Percentiles rank a stretch among this genome's conserved stretches.
Conservation (phyloP, 2,113 vertebrate species). For the Amphilophus citrinellus region DNA sequence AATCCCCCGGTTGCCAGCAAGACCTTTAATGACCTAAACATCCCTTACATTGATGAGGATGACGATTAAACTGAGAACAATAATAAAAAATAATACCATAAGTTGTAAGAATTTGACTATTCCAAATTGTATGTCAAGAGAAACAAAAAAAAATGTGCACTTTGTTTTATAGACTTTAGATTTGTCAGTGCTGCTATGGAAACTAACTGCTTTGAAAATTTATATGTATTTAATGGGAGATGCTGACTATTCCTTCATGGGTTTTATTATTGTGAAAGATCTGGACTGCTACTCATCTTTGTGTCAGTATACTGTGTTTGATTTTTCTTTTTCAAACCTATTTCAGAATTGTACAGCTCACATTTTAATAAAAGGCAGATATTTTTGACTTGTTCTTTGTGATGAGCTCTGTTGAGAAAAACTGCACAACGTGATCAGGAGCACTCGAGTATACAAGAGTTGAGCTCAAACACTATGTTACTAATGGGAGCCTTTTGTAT, state of each 20-base stretch:
- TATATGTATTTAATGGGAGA: slow-evolving; percentile 42
- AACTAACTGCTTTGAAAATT: slow-evolving; percentile 22
- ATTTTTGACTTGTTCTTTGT: slow-evolving; percentile 8
- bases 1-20: slow-evolving; percentile 33
- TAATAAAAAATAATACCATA: not conserved
- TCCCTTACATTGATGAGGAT: slow-evolving; percentile 83
- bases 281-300: slow-evolving; percentile 25
- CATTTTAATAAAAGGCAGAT: slow-evolving; percentile 31
- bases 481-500: not conserved
- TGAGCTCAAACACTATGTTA: slow-evolving; percentile 6
- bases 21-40: slow-evolving; percentile 80
- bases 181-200: slow-evolving; percentile 58
- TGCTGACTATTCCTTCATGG: slow-evolving; percentile 5
- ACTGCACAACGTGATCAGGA: slow-evolving; percentile 1
- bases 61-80: slow-evolving; percentile 36
- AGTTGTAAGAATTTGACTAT: slow-evolving; percentile 14
- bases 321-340: slow-evolving; percentile 19
- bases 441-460: not conserved
- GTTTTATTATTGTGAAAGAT: slow-evolving; percentile 9
- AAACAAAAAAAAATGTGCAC: slow-evolving; percentile 40
- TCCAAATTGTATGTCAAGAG: slow-evolving; percentile 13
- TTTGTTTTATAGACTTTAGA: slow-evolving; percentile 54
- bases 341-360: slow-evolving; percentile 31
- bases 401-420: not conserved
- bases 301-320: not conserved